These are phyloP conservation scores for Eubucco bourcierii DNA, from an alignment of 2,113 vertebrate genomes.

Conservation along the genomic window DNA sequence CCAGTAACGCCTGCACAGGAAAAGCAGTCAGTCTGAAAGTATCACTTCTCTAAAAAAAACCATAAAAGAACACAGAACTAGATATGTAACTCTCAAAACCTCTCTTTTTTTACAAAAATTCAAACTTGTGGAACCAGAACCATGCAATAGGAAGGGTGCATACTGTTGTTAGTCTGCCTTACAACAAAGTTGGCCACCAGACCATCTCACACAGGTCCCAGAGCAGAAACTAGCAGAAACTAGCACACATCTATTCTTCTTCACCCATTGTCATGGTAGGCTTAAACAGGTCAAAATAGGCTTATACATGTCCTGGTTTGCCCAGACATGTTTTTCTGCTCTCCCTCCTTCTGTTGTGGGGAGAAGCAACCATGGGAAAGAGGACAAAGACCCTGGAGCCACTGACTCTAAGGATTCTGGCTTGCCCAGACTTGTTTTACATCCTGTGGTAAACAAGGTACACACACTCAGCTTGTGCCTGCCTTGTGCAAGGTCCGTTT, in stretches of 20 bases:
- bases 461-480: too few species aligned
- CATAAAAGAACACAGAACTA: background rate
- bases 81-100: fast-evolving
- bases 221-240: background rate
- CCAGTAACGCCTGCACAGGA: background rate
- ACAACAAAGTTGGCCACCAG: background rate
- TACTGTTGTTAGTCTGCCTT: background rate
- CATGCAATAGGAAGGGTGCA: background rate
- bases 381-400: too few species aligned
- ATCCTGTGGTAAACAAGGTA: too few species aligned
- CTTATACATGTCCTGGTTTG: too few species aligned
- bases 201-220: background rate
- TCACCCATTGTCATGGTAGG: background rate
- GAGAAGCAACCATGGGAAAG: too few species aligned
- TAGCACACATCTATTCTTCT: background rate
- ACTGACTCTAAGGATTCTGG: too few species aligned
- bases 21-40: background rate
- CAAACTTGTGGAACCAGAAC: background rate
- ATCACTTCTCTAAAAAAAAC: conserved; percentile 35
- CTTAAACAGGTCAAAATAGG: too few species aligned
- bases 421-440: too few species aligned
- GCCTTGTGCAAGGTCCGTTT: too few species aligned
- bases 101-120: background rate
- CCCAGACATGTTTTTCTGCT: too few species aligned
- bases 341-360: too few species aligned